A percentile compares a stretch with the other conserved stretches of the same genome.
Evolutionary conservation across 2,113 vertebrate species (phyloP).

Genomic region (Apteryx mantelli): DNA sequence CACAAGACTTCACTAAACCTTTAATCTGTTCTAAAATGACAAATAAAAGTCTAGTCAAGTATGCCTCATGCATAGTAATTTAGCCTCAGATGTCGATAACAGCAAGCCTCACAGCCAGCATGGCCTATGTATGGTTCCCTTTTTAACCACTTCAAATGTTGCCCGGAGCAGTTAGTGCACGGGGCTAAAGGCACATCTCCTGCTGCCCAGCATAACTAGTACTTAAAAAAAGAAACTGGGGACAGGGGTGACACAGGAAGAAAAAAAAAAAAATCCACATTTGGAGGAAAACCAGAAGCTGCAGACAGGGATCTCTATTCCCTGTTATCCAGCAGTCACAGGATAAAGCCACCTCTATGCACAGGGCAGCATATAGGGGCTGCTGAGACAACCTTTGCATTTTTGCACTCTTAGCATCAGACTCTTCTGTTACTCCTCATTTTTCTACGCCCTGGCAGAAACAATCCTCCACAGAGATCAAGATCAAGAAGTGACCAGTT

Average conservation of each 20-base stretch:
- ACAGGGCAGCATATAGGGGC: neutral
- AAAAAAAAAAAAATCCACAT: neutral
- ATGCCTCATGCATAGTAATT: neutral
- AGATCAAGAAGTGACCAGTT: neutral
- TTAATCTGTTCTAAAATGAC: slow-evolving; percentile 32
- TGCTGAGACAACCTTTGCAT: neutral
- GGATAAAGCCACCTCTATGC: neutral
- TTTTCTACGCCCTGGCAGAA: neutral
- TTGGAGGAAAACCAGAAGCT: neutral
- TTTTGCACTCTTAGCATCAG: neutral
- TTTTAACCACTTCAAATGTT: neutral
- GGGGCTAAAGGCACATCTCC: neutral
- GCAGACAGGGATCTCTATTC: neutral
- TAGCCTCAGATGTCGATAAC: neutral
- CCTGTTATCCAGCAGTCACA: neutral
- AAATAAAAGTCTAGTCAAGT: slow-evolving; percentile 5
- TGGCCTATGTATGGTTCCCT: neutral
- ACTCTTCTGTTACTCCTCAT: neutral
- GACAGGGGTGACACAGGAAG: neutral
- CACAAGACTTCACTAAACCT: slow-evolving; percentile 24
- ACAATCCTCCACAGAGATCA: neutral
- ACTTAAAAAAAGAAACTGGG: neutral
- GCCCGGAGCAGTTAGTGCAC: neutral
- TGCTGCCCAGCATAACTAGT: neutral
- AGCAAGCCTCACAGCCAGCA: neutral